A percentile compares a stretch with the other conserved stretches of the same genome.
phyloP scores from a whole-genome alignment of 2,113 vertebrate genomes.

The Microcebus griseorufus region DNA sequence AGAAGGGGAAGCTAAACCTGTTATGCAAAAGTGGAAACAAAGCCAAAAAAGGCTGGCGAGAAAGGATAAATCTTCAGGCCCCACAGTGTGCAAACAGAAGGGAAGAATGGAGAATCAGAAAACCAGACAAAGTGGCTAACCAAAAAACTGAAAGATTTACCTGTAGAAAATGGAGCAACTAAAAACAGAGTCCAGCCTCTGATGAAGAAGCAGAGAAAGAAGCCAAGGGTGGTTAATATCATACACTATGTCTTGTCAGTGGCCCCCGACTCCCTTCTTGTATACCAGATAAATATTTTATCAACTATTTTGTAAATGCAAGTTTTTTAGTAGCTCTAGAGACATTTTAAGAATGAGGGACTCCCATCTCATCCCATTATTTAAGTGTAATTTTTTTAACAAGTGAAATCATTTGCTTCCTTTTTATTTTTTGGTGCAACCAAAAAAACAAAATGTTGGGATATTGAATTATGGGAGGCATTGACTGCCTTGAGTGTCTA shows the following conservation, averaged over 20 bases:
- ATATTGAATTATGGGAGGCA: background rate
- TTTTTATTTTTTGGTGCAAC: background rate
- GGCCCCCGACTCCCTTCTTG: background rate
- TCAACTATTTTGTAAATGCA: background rate
- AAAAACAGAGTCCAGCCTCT: background rate
- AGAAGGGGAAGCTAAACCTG: background rate
- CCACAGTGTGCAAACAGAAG: background rate
- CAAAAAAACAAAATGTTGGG: background rate
- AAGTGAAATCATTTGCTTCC: background rate
- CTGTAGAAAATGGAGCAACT: background rate
- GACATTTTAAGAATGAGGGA: background rate
- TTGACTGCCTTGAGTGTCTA: background rate
- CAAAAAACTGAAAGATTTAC: background rate
- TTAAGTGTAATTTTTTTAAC: background rate
- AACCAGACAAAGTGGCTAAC: background rate
- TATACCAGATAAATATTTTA: background rate
- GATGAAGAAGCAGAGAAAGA: background rate
- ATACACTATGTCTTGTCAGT: background rate
- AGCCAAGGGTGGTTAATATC: background rate
- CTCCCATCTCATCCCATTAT: background rate
- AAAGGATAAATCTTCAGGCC: background rate
- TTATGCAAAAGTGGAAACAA: background rate
- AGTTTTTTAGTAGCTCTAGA: background rate
- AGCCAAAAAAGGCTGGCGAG: background rate
- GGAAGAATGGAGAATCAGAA: background rate